Evolutionary conservation across 2,113 vertebrate species (phyloP).

Genomic region (Ailurus styani): DNA sequence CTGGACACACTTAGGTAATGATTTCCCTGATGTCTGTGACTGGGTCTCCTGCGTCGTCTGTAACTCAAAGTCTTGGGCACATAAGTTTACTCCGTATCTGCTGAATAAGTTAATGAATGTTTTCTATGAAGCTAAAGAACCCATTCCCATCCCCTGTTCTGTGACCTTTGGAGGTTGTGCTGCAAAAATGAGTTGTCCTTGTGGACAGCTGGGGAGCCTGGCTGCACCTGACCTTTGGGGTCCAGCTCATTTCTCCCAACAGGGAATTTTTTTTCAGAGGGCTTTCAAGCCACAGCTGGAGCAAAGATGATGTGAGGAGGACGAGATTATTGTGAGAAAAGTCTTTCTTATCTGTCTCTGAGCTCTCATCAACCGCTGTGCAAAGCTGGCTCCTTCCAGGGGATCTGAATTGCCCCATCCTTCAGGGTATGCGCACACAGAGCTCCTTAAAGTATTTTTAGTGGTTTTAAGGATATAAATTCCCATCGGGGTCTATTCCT

Average conservation of each 20-base stretch:
- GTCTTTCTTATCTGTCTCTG: not conserved
- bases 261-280: not conserved
- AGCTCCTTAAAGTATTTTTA: not conserved
- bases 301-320: not conserved
- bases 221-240: not conserved
- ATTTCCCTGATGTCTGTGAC: no score
- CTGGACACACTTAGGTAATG: not conserved
- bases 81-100: not conserved
- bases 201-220: not conserved
- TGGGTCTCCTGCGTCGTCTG: not conserved
- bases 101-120: not conserved
- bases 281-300: not conserved
- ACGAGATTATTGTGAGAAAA: not conserved
- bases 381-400: not conserved
- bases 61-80: not conserved
- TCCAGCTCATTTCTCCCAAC: not conserved
- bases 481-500: not conserved
- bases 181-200: not conserved
- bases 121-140: not conserved
- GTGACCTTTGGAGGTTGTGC: not conserved
- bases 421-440: not conserved
- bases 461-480: not conserved
- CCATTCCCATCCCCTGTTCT: fast-evolving
- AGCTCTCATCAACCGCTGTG: not conserved
- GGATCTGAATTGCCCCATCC: not conserved